These are phyloP conservation scores for Coregonus suidteri DNA, from an alignment of 2,797 vertebrate genomes.

Conservation along the genomic window DNA sequence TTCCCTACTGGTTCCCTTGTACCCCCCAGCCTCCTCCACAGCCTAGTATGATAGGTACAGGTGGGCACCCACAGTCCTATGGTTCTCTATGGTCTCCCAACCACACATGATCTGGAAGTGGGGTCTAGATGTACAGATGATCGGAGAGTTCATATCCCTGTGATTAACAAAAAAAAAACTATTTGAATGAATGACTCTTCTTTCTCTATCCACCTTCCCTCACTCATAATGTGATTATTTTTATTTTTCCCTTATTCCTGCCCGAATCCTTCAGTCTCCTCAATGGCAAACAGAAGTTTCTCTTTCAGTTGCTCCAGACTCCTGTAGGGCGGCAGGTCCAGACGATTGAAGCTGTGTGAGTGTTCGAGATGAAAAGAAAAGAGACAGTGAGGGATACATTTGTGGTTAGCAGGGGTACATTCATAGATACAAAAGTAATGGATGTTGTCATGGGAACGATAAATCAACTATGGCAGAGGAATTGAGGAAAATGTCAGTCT, in stretches of 20 bases:
- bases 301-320: slow-evolving; percentile 93
- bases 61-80: no score
- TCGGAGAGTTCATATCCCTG: slow-evolving; percentile 32
- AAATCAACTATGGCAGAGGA: not conserved
- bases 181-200: slow-evolving; percentile 9
- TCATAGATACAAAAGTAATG: not conserved
- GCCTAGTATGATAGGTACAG: no score
- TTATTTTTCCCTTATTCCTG: slow-evolving; percentile 82
- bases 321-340: slow-evolving; percentile 94
- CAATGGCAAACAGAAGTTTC: slow-evolving; percentile 86
- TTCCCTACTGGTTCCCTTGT: not conserved
- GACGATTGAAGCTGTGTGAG: slow-evolving; percentile 87
- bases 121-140: slow-evolving; percentile 21
- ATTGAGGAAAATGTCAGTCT: slow-evolving; percentile 47
- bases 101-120: slow-evolving; percentile 27
- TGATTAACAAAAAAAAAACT: slow-evolving; percentile 46
- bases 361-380: not conserved
- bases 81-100: slow-evolving; percentile 3
- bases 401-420: not conserved
- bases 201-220: not conserved
- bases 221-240: no score
- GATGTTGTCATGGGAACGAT: not conserved
- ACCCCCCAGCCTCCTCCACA: not conserved
- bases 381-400: not conserved
- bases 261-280: slow-evolving; percentile 90